These are phyloP conservation scores for Capitella teleta DNA, from an alignment of 1,140 invertebrate species.

Conservation along the genomic window DNA sequence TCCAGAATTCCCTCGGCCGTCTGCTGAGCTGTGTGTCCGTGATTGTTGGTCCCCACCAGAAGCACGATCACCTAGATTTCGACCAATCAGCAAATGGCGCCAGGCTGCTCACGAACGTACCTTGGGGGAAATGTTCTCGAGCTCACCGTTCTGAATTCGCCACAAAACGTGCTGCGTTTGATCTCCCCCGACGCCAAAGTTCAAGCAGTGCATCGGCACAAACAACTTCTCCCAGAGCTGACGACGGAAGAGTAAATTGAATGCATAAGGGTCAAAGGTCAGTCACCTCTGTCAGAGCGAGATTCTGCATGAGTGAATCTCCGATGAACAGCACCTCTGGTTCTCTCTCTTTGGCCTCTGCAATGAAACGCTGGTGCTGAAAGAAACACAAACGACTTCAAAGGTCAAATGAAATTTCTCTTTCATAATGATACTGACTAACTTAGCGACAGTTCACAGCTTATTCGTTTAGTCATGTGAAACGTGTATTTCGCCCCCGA, in stretches of 20 bases:
- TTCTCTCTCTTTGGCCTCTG: constrained; percentile 70
- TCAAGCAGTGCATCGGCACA: constrained; percentile 73
- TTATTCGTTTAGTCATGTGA: background rate
- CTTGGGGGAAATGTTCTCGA: constrained; percentile 77
- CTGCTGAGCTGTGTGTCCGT: constrained; percentile 61
- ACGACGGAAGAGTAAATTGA: constrained; percentile 3
- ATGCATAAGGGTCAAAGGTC: background rate
- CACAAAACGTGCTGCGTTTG: constrained; percentile 77
- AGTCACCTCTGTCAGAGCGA: constrained; percentile 57
- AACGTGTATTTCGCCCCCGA: background rate
- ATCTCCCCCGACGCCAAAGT: constrained; percentile 81
- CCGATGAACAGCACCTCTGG: constrained; percentile 83
- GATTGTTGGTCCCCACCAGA: constrained; percentile 76
- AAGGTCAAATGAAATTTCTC: background rate
- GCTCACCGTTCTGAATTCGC: constrained; percentile 74
- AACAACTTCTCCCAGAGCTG: constrained; percentile 72
- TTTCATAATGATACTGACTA: background rate
- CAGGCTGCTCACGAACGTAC: constrained; percentile 37
- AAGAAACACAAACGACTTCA: constrained; percentile 22
- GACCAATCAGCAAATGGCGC: background rate
- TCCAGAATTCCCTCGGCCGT: constrained; percentile 67
- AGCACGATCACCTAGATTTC: constrained; percentile 63
- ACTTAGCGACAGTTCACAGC: background rate
- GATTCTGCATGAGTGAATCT: constrained; percentile 67
- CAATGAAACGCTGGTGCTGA: constrained; percentile 69